phyloP scores from a whole-genome alignment of 2,113 vertebrate species.

The Myodes glareolus region DNA sequence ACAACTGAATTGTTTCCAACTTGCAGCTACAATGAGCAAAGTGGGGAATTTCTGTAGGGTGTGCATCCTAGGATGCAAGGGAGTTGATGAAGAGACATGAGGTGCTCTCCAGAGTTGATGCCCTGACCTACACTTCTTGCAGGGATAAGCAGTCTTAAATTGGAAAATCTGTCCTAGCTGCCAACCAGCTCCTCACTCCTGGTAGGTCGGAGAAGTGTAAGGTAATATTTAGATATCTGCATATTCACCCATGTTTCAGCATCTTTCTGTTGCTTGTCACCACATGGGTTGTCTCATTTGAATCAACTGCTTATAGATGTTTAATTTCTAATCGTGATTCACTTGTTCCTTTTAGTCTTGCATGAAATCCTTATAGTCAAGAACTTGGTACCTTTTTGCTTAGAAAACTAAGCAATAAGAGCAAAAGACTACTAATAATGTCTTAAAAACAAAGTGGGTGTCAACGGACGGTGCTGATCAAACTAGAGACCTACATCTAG shows the following conservation, averaged over 20 bases:
- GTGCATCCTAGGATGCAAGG: not conserved
- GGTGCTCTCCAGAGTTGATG: not conserved
- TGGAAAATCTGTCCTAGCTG: not conserved
- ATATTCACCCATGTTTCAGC: not conserved
- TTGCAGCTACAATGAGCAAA: not conserved
- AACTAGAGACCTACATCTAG: not conserved
- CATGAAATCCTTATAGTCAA: not conserved
- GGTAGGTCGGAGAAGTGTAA: not conserved
- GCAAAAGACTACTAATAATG: not conserved
- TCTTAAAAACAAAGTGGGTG: not conserved
- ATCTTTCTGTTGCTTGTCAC: not conserved
- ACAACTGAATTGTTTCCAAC: not conserved
- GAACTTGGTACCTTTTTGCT: not conserved
- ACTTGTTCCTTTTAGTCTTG: not conserved
- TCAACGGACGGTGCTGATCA: not conserved
- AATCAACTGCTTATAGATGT: not conserved
- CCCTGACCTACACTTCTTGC: not conserved
- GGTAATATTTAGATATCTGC: not conserved
- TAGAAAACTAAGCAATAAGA: conserved; percentile 47
- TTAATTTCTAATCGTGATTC: not conserved
- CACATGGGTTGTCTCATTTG: not conserved
- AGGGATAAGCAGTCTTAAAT: not conserved
- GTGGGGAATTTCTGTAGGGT: not conserved
- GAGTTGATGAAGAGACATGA: not conserved
- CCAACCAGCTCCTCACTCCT: not conserved